These are phyloP conservation scores for Achlya flavicornis DNA, from an alignment of 2,888 invertebrate genomes.

Conservation along the genomic window DNA sequence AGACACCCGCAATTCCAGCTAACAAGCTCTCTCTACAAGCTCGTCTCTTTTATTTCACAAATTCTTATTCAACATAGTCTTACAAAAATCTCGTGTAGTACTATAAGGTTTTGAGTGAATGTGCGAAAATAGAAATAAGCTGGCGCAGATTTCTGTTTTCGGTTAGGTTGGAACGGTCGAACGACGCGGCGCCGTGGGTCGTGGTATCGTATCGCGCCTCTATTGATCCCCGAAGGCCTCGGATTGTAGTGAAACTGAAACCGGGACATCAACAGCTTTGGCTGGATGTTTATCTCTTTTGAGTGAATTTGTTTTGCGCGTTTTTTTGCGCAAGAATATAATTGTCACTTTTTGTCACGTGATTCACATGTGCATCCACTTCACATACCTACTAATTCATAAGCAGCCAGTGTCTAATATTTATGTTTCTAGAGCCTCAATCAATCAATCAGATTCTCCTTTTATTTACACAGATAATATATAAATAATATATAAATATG, in stretches of 20 bases:
- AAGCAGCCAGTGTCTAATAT: too few relatives aligned
- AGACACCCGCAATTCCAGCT: too few relatives aligned
- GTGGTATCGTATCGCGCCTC: not conserved
- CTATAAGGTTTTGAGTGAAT: not conserved
- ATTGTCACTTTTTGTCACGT: too few relatives aligned
- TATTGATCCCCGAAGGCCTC: not conserved
- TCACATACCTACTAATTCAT: too few relatives aligned
- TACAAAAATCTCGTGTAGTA: not conserved
- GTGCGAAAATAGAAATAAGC: not conserved
- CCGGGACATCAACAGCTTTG: not conserved
- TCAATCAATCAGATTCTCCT: too few relatives aligned
- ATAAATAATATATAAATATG: too few relatives aligned
- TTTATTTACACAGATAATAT: too few relatives aligned
- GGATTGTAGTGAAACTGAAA: not conserved
- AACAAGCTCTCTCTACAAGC: too few relatives aligned
- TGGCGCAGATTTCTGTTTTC: not conserved
- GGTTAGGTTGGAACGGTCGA: not conserved
- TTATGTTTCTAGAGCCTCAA: too few relatives aligned
- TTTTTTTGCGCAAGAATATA: not conserved
- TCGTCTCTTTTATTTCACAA: too few relatives aligned
- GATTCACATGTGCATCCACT: too few relatives aligned
- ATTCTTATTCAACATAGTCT: too few relatives aligned
- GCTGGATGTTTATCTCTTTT: not conserved
- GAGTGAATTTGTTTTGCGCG: constrained; percentile 1
- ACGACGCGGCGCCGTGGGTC: not conserved